These are phyloP conservation scores for Emys orbicularis DNA, from an alignment of 2,797 vertebrate genomes.

Conservation along the genomic window DNA sequence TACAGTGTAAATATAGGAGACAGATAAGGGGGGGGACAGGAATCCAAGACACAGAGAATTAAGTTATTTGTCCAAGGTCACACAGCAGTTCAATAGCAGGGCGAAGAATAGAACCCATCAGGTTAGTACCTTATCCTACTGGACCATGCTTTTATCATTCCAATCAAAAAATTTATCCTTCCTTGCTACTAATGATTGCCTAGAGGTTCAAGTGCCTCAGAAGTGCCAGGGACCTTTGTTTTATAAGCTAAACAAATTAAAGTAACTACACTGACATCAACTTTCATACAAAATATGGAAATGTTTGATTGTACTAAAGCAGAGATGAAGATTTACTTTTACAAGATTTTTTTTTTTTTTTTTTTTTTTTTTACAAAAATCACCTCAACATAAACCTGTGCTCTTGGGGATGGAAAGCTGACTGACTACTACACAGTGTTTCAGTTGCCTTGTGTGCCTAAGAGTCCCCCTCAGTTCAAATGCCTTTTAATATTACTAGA, in stretches of 20 bases:
- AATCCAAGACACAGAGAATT: too few species aligned
- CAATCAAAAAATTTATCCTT: neutral
- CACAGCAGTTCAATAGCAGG: neutral
- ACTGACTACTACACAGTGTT: slow-evolving; percentile 1
- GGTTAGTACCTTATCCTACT: neutral
- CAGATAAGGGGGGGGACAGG: too few species aligned
- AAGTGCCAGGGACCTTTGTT: accelerated
- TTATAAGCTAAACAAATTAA: neutral
- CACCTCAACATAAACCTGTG: slow-evolving; percentile 1
- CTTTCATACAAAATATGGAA: neutral
- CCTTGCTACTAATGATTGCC: neutral
- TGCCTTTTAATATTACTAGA: slow-evolving; percentile 56
- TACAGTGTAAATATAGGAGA: too few species aligned
- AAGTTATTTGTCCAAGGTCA: neutral
- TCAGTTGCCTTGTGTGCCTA: slow-evolving; percentile 48
- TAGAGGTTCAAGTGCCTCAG: neutral
- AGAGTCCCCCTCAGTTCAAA: slow-evolving; percentile 64
- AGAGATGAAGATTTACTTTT: neutral
- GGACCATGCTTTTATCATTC: neutral
- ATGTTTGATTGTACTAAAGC: neutral
- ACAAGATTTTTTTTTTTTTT: too few species aligned
- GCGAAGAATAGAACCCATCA: too few species aligned
- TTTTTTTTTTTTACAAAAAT: neutral
- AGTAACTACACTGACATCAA: neutral
- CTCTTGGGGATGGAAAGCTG: slow-evolving; percentile 21